Base-by-base conservation (phyloP, 37 sponge, comb jelly and placozoan species). In the Agelas oroides region DNA sequence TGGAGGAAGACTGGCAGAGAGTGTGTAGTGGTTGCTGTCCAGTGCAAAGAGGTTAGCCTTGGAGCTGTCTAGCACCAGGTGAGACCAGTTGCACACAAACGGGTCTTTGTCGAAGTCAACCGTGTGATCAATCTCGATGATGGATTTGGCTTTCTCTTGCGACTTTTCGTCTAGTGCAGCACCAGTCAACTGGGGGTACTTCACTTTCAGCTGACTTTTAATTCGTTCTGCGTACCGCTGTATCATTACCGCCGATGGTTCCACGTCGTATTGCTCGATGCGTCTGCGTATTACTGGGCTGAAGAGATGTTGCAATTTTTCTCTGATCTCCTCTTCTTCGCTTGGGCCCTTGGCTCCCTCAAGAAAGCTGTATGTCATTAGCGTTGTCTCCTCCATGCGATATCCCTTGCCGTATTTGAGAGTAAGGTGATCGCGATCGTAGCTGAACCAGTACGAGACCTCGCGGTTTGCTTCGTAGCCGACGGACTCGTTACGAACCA, bases 351-450 rank as follows among this genome's bases (percentile, higher is more conserved):
- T 40, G n/a, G n/a, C n/a, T 25, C 70, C 70, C 0, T 59, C 32
- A 13, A 90, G 75, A 30, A 90, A 84, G 23, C 53, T 65, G 59
- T 73, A 64, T 41, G 2, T 30, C 68, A 90, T 19, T 17, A 91
- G 63, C 30, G 88, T 91, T 0, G 87, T 91, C 34, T 91, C 83
- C 2, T 70, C 74, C 92, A 91, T 91, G 62, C 53, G n/a, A 34
- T 91, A 91, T 2, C 92, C 92, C 53, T 91, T 91, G 41, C 92
- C 92, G 57, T 91, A 91, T 52, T 91, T 91, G 30, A 91, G 24
- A 0, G 70, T 63, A 12, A 91, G 78, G 23, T 35, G 70, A 41
- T 82, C 79, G 12, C 92, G 65, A 28, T 91, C 78, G 55, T 71
- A 91, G 66, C 92, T 91, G 34, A 91, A 70, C 92, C 92, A 91